These are phyloP conservation scores for Trimorus sp. DNA, from an alignment of 2,888 invertebrate genomes.

Conservation along the genomic window DNA sequence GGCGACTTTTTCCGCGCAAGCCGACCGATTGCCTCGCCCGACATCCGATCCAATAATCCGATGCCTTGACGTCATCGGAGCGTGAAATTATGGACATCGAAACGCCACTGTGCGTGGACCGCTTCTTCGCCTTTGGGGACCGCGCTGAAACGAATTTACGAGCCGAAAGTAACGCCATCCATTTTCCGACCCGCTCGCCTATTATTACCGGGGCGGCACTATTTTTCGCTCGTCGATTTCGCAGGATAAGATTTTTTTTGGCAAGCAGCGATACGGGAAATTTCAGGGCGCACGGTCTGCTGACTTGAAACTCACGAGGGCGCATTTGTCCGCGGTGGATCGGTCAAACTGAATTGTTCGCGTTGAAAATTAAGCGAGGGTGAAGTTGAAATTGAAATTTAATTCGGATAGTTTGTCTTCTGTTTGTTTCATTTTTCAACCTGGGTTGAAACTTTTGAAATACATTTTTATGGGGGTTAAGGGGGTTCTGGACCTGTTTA, in stretches of 20 bases:
- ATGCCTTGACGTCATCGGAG: constrained; percentile 74
- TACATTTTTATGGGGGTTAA: no score
- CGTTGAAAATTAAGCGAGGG: no score
- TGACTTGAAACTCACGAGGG: no score
- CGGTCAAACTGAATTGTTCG: no score
- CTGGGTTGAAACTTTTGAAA: no score
- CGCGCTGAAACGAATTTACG: constrained; percentile 63
- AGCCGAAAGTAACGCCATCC: constrained; percentile 58
- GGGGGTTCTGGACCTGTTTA: no score
- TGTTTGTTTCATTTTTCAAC: no score
- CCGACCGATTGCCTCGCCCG: no score
- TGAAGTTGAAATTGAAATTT: no score
- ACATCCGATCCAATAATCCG: constrained; percentile 77
- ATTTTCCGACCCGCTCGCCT: constrained; percentile 41
- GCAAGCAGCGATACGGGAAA: constrained; percentile 30
- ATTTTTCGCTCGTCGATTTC: constrained; percentile 55
- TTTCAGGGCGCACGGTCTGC: constrained; percentile 4
- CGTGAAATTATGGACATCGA: constrained; percentile 77
- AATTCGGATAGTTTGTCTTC: no score
- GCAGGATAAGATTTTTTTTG: constrained; percentile 36
- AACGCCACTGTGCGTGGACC: constrained; percentile 70
- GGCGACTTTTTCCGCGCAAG: constrained; percentile 39
- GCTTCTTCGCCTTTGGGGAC: constrained; percentile 67
- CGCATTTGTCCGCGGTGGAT: no score
- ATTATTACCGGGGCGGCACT: constrained; percentile 41